phyloP scores from a whole-genome alignment of 2,797 vertebrate species.

The Pseudochromis fuscus region DNA sequence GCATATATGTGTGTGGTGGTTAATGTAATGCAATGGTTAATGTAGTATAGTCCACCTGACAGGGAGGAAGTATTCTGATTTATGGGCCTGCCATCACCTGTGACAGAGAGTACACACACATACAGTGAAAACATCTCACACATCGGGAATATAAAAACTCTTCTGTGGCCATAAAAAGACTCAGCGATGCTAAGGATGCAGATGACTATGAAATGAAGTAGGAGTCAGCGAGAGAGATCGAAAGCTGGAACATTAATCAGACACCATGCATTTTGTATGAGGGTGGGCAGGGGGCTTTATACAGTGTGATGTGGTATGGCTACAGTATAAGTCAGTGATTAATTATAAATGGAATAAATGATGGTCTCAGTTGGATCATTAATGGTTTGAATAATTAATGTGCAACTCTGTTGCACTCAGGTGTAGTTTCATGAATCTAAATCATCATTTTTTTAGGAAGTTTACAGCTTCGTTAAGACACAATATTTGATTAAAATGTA shows the following conservation, averaged over 20 bases:
- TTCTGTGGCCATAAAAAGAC: constrained; percentile 29
- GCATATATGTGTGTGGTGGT: constrained; percentile 16
- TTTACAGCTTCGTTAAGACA: background rate
- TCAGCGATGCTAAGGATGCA: constrained; percentile 5
- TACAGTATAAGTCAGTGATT: constrained; percentile 42
- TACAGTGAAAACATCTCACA: constrained; percentile 33
- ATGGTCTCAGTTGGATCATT: constrained; percentile 69
- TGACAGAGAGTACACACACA: constrained; percentile 21
- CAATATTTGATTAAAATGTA: background rate
- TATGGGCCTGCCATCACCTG: constrained; percentile 56
- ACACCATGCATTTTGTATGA: constrained; percentile 73
- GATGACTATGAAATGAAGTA: constrained; percentile 18
- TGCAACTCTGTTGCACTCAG: constrained; percentile 1
- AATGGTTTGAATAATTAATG: constrained; percentile 71
- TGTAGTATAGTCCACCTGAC: constrained; percentile 40
- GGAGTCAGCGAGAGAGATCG: constrained; percentile 15
- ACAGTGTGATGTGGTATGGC: constrained; percentile 26
- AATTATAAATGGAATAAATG: constrained; percentile 76
- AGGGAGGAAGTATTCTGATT: constrained; percentile 61
- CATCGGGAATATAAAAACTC: constrained; percentile 25
- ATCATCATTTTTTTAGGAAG: background rate
- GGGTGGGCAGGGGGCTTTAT: constrained; percentile 25
- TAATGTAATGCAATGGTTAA: constrained; percentile 62
- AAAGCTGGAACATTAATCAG: constrained; percentile 60
- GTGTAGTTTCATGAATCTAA: constrained; percentile 27